Percentiles rank a stretch among this genome's conserved stretches.
phyloP scores from a whole-genome alignment of 2,888 invertebrate species.

The Bursaphelenchus okinawaensis region DNA sequence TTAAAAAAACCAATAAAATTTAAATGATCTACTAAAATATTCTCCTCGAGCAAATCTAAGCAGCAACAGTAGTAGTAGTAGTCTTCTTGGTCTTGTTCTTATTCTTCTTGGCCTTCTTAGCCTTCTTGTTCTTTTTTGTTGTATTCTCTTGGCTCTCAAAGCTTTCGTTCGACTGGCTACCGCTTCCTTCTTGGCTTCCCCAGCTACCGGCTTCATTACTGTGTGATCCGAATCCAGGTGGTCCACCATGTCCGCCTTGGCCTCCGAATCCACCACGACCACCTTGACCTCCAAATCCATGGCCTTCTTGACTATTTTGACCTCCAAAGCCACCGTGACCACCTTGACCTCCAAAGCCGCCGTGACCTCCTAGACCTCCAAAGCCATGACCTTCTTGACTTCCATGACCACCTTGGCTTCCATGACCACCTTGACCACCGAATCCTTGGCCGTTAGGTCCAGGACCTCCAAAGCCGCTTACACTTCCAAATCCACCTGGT shows the following conservation, averaged over 20 bases:
- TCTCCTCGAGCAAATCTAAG: too few species aligned
- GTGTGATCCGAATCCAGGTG: neutral
- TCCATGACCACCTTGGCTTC: neutral
- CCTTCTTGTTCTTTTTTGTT: too few species aligned
- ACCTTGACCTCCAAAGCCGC: neutral
- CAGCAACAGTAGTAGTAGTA: too few species aligned
- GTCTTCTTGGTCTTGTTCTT: too few species aligned
- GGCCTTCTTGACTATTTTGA: neutral
- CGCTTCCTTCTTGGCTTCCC: neutral
- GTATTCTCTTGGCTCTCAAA: too few species aligned
- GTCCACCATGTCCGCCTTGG: neutral
- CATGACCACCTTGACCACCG: neutral
- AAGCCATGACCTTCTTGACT: neutral
- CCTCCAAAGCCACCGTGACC: neutral
- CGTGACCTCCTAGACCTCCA: neutral
- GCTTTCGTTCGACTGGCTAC: neutral
- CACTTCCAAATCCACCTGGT: neutral
- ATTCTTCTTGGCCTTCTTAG: too few species aligned
- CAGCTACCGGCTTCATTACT: too few species aligned
- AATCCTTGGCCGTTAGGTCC: neutral
- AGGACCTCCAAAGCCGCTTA: neutral
- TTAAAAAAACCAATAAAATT: too few species aligned
- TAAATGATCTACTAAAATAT: too few species aligned
- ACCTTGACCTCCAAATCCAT: neutral
- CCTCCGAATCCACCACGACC: neutral